Evolutionary conservation across 1,140 invertebrate genomes (phyloP).

Genomic region (Drosophila pallidifrons): DNA sequence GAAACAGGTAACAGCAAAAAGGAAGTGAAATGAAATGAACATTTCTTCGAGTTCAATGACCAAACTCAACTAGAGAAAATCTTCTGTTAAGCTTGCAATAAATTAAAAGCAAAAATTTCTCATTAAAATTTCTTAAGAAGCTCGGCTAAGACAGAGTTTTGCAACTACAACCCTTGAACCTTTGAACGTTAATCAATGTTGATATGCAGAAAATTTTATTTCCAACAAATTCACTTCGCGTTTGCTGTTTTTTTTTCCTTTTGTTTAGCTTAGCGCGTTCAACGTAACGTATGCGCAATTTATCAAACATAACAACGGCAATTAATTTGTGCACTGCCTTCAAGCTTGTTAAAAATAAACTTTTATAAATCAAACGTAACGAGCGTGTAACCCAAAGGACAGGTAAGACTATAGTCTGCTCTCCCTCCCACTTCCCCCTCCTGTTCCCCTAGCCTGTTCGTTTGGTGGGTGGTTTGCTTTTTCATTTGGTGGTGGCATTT

Average conservation of each 20-base stretch:
- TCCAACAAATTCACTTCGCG: slow-evolving; percentile 34
- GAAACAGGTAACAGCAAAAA: slow-evolving; percentile 36
- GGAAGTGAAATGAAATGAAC: slow-evolving; percentile 2
- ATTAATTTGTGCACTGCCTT: slow-evolving; percentile 75
- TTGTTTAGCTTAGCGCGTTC: slow-evolving; percentile 16
- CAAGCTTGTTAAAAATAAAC: slow-evolving; percentile 57
- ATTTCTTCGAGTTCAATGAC: neutral
- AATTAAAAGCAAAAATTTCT: slow-evolving; percentile 62
- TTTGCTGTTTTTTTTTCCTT: slow-evolving; percentile 46
- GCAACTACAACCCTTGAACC: slow-evolving; percentile 26
- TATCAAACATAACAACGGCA: slow-evolving; percentile 82
- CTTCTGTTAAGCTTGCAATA: slow-evolving; percentile 38
- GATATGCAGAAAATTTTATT: slow-evolving; percentile 50
- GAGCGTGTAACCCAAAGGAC: slow-evolving; percentile 76
- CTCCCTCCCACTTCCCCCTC: neutral
- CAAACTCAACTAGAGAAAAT: slow-evolving; percentile 23
- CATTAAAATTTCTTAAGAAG: slow-evolving; percentile 69
- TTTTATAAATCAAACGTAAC: slow-evolving; percentile 84
- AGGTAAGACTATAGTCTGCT: slow-evolving; percentile 44
- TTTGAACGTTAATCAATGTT: slow-evolving; percentile 51
- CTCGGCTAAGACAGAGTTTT: slow-evolving; percentile 45
- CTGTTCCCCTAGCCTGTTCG: neutral
- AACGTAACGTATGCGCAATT: slow-evolving; percentile 73
- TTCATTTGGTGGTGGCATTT: slow-evolving; percentile 73
- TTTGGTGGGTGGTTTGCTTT: slow-evolving; percentile 55